Conservation (phyloP, 1,140 invertebrate genomes). For the Penaeus indicus region DNA sequence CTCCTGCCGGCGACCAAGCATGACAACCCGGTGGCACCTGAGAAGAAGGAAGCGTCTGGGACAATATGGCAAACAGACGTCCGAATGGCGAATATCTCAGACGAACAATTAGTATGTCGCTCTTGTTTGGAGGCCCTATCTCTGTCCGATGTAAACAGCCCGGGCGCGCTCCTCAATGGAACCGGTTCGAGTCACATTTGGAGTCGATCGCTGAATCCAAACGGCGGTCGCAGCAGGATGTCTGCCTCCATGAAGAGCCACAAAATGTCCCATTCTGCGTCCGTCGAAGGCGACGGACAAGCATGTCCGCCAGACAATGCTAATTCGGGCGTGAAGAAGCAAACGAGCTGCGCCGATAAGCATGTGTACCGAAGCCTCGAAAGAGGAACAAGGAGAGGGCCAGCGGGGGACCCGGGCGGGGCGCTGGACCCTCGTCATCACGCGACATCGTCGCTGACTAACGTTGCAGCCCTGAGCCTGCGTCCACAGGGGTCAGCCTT, state of each 20-base stretch:
- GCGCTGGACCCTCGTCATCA: not conserved
- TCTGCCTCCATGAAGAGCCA: constrained; percentile 2
- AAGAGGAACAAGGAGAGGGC: constrained; percentile 47
- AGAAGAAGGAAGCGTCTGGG: not conserved
- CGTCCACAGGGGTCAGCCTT: too few relatives aligned
- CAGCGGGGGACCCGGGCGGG: constrained; percentile 12
- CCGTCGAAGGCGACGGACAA: not conserved
- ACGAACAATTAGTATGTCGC: constrained; percentile 37
- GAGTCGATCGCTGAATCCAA: not conserved
- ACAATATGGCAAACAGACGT: not conserved
- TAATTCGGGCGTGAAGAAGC: constrained; percentile 9
- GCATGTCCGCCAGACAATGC: not conserved
- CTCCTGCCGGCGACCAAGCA: constrained; percentile 7
- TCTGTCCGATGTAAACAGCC: constrained; percentile 46
- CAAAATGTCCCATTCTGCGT: not conserved
- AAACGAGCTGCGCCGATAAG: constrained; percentile 2
- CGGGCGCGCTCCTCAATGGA: constrained; percentile 9
- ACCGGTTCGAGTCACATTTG: not conserved
- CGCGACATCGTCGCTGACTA: not conserved
- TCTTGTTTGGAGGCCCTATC: constrained; percentile 50
- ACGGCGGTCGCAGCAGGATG: constrained; percentile 25
- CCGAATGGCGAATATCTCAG: not conserved
- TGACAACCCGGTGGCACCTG: not conserved
- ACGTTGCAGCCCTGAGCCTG: too few relatives aligned
- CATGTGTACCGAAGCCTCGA: constrained; percentile 47